Evolutionary conservation across 2,113 vertebrate genomes (phyloP), one percentile per base, ranked within the genome.

Genomic region (Cyprichromis sp.): DNA sequence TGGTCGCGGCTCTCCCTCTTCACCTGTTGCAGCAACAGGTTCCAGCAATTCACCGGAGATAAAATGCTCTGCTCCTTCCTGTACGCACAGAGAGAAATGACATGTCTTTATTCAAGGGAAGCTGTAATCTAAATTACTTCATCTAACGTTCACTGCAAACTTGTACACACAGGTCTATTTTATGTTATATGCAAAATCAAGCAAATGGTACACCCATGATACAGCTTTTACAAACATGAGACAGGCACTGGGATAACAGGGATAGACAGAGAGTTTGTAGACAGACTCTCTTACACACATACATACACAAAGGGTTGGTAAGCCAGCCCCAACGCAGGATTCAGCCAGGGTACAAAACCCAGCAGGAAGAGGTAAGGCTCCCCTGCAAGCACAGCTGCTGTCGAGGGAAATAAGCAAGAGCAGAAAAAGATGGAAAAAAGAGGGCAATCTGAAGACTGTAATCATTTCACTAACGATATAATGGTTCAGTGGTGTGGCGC

Each of bases 1-100:
- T 98, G 99, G 91, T 99, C 98, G 38, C 98, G 96, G 96, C 99
- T 99, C 95, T 99, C 99, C 88, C 98, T 96, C 95, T 99, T 99
- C 95, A 99, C 98, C 89, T 99, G 99, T 14, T 97, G 97, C 89
- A 99, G 97, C 93, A 99, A 94, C 89, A 99, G 97, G 90, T 99
- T 99, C 99, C 99, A 99, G 96, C 98, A 99, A 90, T 98, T 99
- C 88, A 99, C 97, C 0, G 99, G 98, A 2, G 99, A 99, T 5
- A 99, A 94, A 83, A 99, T 97, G 16, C 97, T 98, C 95, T 99
- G 97, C 89, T 99, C 98, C 94, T 99, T 99, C 97, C 99, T 92
- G 55, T 6, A 82, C 3, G 73, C n/a, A 2, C 55, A 57, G 40
- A 55, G 71, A 29, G 16, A 78, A 17, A 31, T 31, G 36, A 63